Evolutionary conservation across 2,888 invertebrate genomes (phyloP).

Genomic region (Trichogramma dendrolimi): DNA sequence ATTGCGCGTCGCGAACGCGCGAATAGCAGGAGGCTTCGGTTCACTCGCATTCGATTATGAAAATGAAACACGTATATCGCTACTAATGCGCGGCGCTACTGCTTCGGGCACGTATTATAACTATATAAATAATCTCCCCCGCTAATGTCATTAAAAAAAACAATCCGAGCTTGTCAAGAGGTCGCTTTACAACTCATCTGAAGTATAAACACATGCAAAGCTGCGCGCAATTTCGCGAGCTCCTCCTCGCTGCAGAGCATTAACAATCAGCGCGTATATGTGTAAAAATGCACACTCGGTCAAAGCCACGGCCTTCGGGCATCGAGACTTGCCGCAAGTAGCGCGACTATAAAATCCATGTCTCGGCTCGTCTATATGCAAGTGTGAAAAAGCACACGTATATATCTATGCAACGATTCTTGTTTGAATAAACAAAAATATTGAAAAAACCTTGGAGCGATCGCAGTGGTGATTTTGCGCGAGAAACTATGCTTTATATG

Average conservation of each 20-base stretch:
- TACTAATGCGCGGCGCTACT: too few relatives aligned
- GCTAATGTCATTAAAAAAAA: too few relatives aligned
- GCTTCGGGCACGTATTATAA: too few relatives aligned
- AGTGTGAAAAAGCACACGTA: slow-evolving; percentile 3
- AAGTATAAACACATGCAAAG: not conserved
- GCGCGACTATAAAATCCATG: too few relatives aligned
- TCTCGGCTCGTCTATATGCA: not conserved
- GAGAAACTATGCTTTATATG: too few relatives aligned
- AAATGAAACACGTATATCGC: too few relatives aligned
- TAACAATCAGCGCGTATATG: not conserved
- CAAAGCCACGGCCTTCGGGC: slow-evolving; percentile 24
- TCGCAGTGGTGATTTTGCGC: slow-evolving; percentile 6
- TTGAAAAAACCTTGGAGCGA: slow-evolving; percentile 16
- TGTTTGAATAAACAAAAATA: slow-evolving; percentile 17
- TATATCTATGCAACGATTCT: not conserved
- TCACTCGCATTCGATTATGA: too few relatives aligned
- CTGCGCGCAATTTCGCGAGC: too few relatives aligned
- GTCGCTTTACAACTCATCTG: not conserved
- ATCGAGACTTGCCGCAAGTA: too few relatives aligned
- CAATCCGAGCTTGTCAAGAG: too few relatives aligned
- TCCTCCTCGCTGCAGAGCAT: too few relatives aligned
- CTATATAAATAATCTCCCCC: too few relatives aligned
- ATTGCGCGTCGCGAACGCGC: not conserved
- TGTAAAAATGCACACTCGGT: slow-evolving; percentile 16
- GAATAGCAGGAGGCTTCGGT: not conserved